phyloP scores from a whole-genome alignment of 2,888 invertebrate genomes.

The Brachyopa scutellaris region DNA sequence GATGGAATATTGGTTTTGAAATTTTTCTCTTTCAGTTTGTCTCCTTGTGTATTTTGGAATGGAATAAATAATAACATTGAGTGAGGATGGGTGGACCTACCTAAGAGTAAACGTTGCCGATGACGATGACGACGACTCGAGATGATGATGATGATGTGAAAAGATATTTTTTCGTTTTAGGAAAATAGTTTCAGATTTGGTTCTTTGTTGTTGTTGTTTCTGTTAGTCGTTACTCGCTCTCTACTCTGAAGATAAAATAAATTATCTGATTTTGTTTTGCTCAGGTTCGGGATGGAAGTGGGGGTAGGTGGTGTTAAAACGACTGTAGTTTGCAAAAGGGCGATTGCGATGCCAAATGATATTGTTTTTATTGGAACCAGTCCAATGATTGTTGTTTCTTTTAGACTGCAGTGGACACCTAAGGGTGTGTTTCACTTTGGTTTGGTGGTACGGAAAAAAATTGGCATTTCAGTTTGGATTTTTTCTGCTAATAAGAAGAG shows the following conservation, averaged over 20 bases:
- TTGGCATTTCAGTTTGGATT: slow-evolving; percentile 40
- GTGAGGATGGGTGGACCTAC: background rate
- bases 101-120: slow-evolving; percentile 30
- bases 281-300: background rate
- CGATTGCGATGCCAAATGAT: slow-evolving; percentile 57
- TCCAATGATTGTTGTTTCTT: slow-evolving; percentile 56
- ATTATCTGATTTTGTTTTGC: slow-evolving; percentile 45
- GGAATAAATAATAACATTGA: slow-evolving; percentile 60
- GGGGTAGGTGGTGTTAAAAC: slow-evolving; percentile 5
- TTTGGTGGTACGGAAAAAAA: background rate
- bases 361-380: slow-evolving; percentile 67
- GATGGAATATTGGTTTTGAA: background rate
- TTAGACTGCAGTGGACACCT: slow-evolving; percentile 52
- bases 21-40: slow-evolving; percentile 6
- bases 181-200: slow-evolving; percentile 56
- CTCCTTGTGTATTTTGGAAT: slow-evolving; percentile 40
- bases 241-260: slow-evolving; percentile 37
- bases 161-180: slow-evolving; percentile 61
- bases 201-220: slow-evolving; percentile 20
- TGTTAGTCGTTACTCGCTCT: background rate
- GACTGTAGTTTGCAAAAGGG: slow-evolving; percentile 35
- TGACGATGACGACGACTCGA: slow-evolving; percentile 22
- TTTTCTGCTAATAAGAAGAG: too few species aligned
- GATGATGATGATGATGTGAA: slow-evolving; percentile 60
- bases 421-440: slow-evolving; percentile 38